Conservation (phyloP, 2,113 vertebrate species). For the Sphaerodactylus townsendi region DNA sequence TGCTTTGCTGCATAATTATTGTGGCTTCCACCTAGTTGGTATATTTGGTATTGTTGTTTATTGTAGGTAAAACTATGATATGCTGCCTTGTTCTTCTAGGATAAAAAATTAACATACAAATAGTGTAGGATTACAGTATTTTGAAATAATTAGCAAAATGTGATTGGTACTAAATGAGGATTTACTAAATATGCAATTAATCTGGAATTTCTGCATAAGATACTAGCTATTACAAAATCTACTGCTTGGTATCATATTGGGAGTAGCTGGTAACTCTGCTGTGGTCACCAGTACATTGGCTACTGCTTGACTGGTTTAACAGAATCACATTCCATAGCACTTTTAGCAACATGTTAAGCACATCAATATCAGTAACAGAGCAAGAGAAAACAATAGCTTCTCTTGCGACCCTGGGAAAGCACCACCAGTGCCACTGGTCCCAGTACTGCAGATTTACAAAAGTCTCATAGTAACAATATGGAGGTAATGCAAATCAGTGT, state of each 20-base stretch:
- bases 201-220: slow-evolving; percentile 56
- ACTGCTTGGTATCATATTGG: slow-evolving; percentile 55
- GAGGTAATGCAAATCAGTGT: too few relatives aligned
- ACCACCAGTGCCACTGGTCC: background rate
- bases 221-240: slow-evolving; percentile 50
- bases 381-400: background rate
- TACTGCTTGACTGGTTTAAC: background rate
- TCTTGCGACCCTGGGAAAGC: background rate
- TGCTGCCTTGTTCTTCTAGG: slow-evolving; percentile 56
- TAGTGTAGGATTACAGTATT: slow-evolving; percentile 67
- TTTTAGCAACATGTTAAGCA: background rate
- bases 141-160: slow-evolving; percentile 70
- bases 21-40: slow-evolving; percentile 42
- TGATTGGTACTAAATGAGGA: slow-evolving; percentile 59
- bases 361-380: background rate
- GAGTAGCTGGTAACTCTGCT: slow-evolving; percentile 57
- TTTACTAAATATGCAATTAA: slow-evolving; percentile 65
- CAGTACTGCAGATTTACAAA: background rate
- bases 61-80: slow-evolving; percentile 33
- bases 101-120: slow-evolving; percentile 59
- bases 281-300: background rate
- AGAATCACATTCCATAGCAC: background rate
- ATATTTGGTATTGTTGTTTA: slow-evolving; percentile 53
- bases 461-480: too few relatives aligned
- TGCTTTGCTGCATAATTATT: slow-evolving; percentile 55